Base-by-base conservation (phyloP, 2,888 invertebrate species). In the Pollenia griseotomentosa region DNA sequence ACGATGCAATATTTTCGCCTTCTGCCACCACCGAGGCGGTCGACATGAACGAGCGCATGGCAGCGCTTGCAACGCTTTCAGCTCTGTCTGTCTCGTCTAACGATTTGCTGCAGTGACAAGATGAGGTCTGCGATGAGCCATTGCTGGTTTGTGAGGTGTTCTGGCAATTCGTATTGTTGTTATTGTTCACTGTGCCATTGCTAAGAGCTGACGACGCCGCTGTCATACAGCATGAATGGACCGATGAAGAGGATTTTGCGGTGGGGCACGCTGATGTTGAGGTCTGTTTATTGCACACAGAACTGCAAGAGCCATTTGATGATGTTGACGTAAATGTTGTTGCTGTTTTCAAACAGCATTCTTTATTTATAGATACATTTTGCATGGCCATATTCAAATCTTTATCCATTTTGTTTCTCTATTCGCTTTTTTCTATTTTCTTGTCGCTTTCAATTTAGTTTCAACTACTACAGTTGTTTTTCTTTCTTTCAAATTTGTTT, bases 281-380 rank as follows among this genome's bases (percentile, higher is more conserved):
- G 78, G 83, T 82, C 42, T 89, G 87, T 59, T 71, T 88, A 80
- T 83, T 85, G 89, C 89, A 88, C 88, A 88, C 86, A 86, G 84
- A 57, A 70, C 46, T 63, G 79, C 46, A 63, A 80, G 71, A 53
- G 51, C 48, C 48, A 68, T 73, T 57, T 46, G 73, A 55, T 65
- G 78, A 84, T 68, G 77, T 81, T 78, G 86, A 80, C 77, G 80
- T 85, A 88, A 63, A 63, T 57, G 71, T 81, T 70, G 73, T 80
- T 65, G 80, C 55, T 70, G 79, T 88, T 88, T 80, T 87, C 61
- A 71, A 78, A 80, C 81, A 88, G 79, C 79, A 87, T 40, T 88
- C 86, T 88, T 91, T 92, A 93, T 93, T 93, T 90, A 93, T 92
- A 92, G 93, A 91, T 85, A 91, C 90, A 90, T 90, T 91, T 91